A percentile compares a stretch with the other conserved stretches of the same genome.
Conservation (phyloP, 2,113 vertebrate species). For the Cebidichthys violaceus region DNA sequence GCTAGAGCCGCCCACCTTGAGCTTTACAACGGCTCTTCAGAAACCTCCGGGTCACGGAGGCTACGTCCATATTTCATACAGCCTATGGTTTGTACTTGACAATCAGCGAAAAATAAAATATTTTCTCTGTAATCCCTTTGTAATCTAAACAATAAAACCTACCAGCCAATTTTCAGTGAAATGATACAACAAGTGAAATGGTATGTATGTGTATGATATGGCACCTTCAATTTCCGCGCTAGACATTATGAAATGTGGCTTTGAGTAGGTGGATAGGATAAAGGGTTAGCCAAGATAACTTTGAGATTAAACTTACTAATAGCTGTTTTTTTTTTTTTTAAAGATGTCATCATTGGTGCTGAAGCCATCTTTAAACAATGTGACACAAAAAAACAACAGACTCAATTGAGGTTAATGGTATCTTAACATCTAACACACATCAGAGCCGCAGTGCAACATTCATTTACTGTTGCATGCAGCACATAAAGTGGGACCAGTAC, state of each 20-base stretch:
- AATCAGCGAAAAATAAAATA: not conserved
- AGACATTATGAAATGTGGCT: not conserved
- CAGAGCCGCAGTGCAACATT: conserved; percentile 26
- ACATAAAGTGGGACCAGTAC: conserved; percentile 28
- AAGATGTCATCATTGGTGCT: not conserved
- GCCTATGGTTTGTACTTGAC: not conserved
- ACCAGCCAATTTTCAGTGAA: not conserved
- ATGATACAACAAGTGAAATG: not conserved
- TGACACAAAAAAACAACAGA: not conserved
- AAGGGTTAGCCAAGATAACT: not conserved
- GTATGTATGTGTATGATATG: not conserved
- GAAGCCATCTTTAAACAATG: not conserved
- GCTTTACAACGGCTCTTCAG: too few relatives aligned
- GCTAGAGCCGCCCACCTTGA: too few relatives aligned
- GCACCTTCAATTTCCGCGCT: not conserved
- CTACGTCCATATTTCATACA: too few relatives aligned
- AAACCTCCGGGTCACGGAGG: too few relatives aligned
- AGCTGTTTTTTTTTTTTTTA: not conserved
- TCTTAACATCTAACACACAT: conserved; percentile 1
- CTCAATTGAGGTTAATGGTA: conserved; percentile 22
- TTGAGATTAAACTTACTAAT: not conserved
- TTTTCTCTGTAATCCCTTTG: not conserved
- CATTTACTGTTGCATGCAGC: conserved; percentile 28
- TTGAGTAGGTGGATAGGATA: not conserved
- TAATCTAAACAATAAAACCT: not conserved